Base-by-base conservation (phyloP, 2,797 vertebrate species). In the Argya squamiceps region DNA sequence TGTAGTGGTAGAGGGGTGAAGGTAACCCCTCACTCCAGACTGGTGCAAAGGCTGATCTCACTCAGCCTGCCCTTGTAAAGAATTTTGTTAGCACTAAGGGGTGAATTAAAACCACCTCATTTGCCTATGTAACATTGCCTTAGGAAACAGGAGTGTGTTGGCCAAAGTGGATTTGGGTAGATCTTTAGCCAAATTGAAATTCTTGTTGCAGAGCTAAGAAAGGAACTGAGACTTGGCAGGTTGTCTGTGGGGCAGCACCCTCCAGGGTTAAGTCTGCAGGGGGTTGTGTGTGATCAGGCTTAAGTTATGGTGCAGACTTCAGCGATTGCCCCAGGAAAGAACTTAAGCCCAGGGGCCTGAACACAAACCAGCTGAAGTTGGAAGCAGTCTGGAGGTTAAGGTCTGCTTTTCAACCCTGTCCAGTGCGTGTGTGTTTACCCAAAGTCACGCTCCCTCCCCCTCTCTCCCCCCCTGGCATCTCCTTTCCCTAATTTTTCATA, bases 401-500 rank as follows among this genome's bases (percentile, higher is more conserved):
- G 20, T 74, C 74, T 84, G 52, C n/a, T 68, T 91, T 80, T 60
- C 58, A 87, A 27, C 37, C 29, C 11, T 41, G 60, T 92, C 60
- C 79, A 41, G 6, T 1, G 0, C 0, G 1, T 37, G 29, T 47
- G 27, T 65, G 47, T 69, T 86, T 84, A 60, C 27, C 46, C 32
- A 21, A 63, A 88, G 21, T 41, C 1, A 2, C 27, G 13, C 8
- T 88, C 16, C 8, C 32, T 76, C 44, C 46, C n/a, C 32, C 39
- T 83, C 36, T 41, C 21, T 47, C 49, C n/a, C 22, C 39, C 20
- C 14, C 34, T 32, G 26, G 50, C 70, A 75, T 79, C 26, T 29
- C n/a, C 65, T 86, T 88, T 39, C 63, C n/a, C 50, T 78, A n/a
- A 65, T 59, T 89, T 77, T 91, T 92, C 44, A 36, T 75, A 41